Evolutionary conservation across 2,113 vertebrate genomes (phyloP), one percentile per base, ranked within the genome.

Genomic region (Oryzias melastigma): DNA sequence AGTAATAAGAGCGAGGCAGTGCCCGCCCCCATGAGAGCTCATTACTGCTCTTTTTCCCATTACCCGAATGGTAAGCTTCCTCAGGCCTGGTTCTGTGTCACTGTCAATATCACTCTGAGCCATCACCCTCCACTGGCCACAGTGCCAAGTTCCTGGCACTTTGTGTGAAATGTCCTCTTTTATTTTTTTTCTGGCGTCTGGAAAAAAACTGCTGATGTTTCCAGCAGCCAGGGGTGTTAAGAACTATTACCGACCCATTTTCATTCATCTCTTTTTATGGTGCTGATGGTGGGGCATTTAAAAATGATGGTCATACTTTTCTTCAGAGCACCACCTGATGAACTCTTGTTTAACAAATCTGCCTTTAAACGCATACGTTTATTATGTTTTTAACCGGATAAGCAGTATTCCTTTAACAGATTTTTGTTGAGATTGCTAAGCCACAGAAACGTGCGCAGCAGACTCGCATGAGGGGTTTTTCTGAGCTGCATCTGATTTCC

Each of bases 51-150:
- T 75, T 89, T 90, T 89, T 78, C 89, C 83, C 85, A 89, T 92
- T 91, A 92, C 87, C 92, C 87, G 78, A 61, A 82, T 80, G 75
- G 87, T 89, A 91, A 89, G 90, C 90, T 91, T 90, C 85, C 76
- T 71, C 73, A 72, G 83, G 80, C 78, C 82, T 59, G 57, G 51
- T 50, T 42, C 80, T 75, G 81, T 72, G 80, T 87, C 88, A 77
- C 64, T 79, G 74, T 62, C 71, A 71, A 83, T 85, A 83, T 87
- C 84, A 86, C 74, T 86, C 86, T 64, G 52, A 54, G 72, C 71
- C 57, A 24, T 65, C 52, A 29, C 68, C 68, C 59, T 48, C 44
- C 53, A 62, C 42, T 41, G 50, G 68, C 81, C 73, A 70, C 63
- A 50, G 25, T 68, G 71, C 78, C 69, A 75, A 88, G 83, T 87